phyloP scores from a whole-genome alignment of 2,888 invertebrate species.

The Lycocerus yunnanus region DNA sequence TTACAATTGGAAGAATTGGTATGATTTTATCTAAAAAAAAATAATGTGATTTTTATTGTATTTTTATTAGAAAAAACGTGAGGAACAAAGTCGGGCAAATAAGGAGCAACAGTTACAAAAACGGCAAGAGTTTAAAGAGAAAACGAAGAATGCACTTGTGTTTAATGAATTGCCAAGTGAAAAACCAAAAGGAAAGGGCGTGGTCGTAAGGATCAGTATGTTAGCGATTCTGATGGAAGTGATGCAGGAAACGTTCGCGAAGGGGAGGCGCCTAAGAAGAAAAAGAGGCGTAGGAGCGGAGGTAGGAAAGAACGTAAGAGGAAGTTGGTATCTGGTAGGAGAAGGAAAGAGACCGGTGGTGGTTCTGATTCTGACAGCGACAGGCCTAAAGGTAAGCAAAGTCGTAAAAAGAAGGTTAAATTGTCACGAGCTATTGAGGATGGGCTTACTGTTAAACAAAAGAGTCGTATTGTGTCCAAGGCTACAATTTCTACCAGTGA shows the following conservation, averaged over 20 bases:
- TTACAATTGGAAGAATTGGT: conserved; percentile 64
- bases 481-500: conserved; percentile 93
- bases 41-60: neutral
- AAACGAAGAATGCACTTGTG: conserved; percentile 88
- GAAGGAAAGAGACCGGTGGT: conserved; percentile 48
- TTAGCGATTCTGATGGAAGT: conserved; percentile 75
- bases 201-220: conserved; percentile 71
- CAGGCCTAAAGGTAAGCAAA: conserved; percentile 68
- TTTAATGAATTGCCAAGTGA: conserved; percentile 83
- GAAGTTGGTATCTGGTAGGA: conserved; percentile 52
- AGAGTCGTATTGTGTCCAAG: conserved; percentile 88
- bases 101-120: conserved; percentile 86
- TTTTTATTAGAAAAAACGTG: conserved; percentile 67
- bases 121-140: conserved; percentile 93
- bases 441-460: conserved; percentile 81
- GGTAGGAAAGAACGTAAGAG: conserved; percentile 41
- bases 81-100: conserved; percentile 77
- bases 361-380: conserved; percentile 70
- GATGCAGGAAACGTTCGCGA: conserved; percentile 63
- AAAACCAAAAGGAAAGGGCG: conserved; percentile 62
- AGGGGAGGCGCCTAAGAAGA: conserved; percentile 44
- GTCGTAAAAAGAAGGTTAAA: conserved; percentile 48
- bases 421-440: conserved; percentile 58
- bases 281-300: conserved; percentile 49
- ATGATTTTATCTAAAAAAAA: neutral